phyloP scores from a whole-genome alignment of 2,888 invertebrate genomes.

The Neoitamus cyanurus region DNA sequence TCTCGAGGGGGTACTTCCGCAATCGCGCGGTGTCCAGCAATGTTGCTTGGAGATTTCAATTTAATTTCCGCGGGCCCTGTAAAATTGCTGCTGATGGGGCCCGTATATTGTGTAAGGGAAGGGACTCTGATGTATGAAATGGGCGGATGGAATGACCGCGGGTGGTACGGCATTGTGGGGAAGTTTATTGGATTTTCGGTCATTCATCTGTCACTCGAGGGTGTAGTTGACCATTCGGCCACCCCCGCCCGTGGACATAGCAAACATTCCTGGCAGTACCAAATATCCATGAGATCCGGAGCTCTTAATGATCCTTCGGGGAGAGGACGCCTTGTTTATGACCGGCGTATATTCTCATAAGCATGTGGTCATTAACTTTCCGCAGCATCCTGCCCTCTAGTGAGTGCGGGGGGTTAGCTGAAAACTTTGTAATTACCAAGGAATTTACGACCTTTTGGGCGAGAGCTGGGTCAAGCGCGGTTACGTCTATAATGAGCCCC shows the following conservation, averaged over 20 bases:
- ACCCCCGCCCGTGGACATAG: not conserved
- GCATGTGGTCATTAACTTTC: conserved; percentile 34
- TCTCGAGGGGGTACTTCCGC: conserved; percentile 22
- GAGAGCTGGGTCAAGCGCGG: not conserved
- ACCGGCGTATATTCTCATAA: conserved; percentile 10
- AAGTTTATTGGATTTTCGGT: not conserved
- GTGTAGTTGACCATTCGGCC: not conserved
- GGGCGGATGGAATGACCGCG: not conserved
- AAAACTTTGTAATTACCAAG: not conserved
- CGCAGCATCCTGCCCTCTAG: not conserved
- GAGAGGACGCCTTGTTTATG: not conserved
- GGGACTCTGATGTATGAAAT: not conserved
- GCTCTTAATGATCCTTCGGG: conserved; percentile 25
- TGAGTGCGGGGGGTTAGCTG: not conserved
- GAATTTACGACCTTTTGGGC: not conserved
- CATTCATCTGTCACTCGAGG: not conserved
- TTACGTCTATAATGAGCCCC: too few species aligned
- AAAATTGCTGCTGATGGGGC: not conserved
- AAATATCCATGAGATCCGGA: not conserved
- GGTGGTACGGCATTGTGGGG: not conserved
- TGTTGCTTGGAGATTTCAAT: not conserved
- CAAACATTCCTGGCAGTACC: not conserved
- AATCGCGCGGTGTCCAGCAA: not conserved
- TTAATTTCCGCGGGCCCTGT: not conserved
- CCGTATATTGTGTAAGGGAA: not conserved